Percentiles rank a stretch among this genome's conserved stretches.
These are phyloP conservation scores for Uria aalge DNA, from an alignment of 2,113 vertebrate genomes.

Conservation along the genomic window DNA sequence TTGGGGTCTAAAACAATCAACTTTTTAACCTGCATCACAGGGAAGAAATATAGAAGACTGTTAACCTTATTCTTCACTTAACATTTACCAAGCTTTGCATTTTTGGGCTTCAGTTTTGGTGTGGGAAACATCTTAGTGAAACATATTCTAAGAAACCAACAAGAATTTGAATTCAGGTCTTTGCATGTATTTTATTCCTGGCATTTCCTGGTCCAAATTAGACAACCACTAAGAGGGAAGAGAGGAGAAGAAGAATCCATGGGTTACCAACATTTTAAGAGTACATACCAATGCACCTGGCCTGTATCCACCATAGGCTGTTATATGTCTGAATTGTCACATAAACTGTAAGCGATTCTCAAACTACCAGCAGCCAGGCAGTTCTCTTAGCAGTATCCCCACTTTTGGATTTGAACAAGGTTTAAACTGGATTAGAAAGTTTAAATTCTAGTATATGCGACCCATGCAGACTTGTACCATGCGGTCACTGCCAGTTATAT, in stretches of 20 bases:
- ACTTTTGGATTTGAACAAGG: background rate
- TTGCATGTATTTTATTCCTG: background rate
- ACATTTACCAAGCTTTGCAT: background rate
- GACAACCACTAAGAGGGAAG: background rate
- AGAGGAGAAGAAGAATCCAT: background rate
- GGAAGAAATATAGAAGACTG: background rate
- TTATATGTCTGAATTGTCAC: background rate
- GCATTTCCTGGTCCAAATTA: background rate
- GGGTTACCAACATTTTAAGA: background rate
- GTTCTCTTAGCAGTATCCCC: background rate
- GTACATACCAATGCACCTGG: background rate
- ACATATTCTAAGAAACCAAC: background rate
- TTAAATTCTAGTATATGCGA: background rate
- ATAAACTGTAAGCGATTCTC: background rate
- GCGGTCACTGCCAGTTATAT: background rate
- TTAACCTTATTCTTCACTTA: background rate
- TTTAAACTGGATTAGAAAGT: background rate
- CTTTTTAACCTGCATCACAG: constrained; percentile 81
- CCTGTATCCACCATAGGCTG: background rate
- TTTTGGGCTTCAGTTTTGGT: background rate
- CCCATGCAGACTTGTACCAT: background rate
- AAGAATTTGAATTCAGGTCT: background rate
- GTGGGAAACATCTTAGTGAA: background rate
- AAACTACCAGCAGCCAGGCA: background rate
- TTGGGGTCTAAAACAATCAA: constrained; percentile 88